Percentiles rank a stretch among this genome's conserved stretches.
These are phyloP conservation scores for Hirtodrosophila cameraria DNA, from an alignment of 2,888 invertebrate species.

Conservation along the genomic window DNA sequence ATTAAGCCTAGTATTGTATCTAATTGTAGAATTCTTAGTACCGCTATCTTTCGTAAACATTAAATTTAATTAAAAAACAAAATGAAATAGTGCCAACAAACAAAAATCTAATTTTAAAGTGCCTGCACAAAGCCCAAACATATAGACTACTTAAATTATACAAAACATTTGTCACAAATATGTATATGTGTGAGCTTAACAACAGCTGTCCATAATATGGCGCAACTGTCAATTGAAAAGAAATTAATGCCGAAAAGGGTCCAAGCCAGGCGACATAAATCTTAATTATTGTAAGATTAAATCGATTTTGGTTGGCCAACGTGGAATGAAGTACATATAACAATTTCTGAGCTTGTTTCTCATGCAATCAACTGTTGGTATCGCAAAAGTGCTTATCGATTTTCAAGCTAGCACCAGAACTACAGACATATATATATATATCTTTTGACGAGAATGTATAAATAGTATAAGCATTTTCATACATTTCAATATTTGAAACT, in stretches of 20 bases:
- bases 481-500: conserved; percentile 42
- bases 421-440: conserved; percentile 34
- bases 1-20: conserved; percentile 49
- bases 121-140: conserved; percentile 6
- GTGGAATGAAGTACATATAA: neutral
- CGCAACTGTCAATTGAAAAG: conserved; percentile 43
- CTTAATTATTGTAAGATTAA: conserved; percentile 47
- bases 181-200: conserved; percentile 31
- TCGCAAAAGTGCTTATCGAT: conserved; percentile 57
- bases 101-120: conserved; percentile 1
- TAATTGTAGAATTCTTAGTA: conserved; percentile 10
- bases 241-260: too few species aligned
- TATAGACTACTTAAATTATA: conserved; percentile 20
- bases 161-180: conserved; percentile 33
- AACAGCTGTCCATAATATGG: conserved; percentile 8
- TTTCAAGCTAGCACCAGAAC: conserved; percentile 44
- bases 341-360: conserved; percentile 25
- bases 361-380: conserved; percentile 60
- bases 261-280: conserved; percentile 50
- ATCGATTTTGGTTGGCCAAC: conserved; percentile 7
- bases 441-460: too few species aligned
- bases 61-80: conserved; percentile 61
- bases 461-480: conserved; percentile 41
- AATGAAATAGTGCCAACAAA: conserved; percentile 11
- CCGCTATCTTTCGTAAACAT: conserved; percentile 21